These are phyloP conservation scores for Odontesthes bonariensis DNA, from an alignment of 2,113 vertebrate genomes.

Conservation along the genomic window DNA sequence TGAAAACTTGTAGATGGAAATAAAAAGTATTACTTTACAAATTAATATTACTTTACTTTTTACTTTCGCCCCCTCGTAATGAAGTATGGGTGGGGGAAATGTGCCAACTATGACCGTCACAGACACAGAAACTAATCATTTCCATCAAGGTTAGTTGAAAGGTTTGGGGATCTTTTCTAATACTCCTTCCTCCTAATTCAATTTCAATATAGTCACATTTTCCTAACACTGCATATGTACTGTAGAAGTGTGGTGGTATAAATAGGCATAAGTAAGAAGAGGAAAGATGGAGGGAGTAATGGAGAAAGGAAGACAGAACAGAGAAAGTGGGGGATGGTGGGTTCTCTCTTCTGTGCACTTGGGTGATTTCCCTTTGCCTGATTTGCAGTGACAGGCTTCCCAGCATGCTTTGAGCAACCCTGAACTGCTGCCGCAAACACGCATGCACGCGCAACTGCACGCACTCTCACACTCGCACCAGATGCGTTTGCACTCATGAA, in stretches of 20 bases:
- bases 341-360: conserved; percentile 80
- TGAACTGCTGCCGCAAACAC: conserved; percentile 81
- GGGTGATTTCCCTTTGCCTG: conserved; percentile 80
- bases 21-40: background rate
- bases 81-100: background rate
- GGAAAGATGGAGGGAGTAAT: conserved; percentile 71
- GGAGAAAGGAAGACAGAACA: conserved; percentile 74
- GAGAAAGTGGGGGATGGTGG: conserved; percentile 80
- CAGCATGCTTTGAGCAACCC: conserved; percentile 83
- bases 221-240: conserved; percentile 52
- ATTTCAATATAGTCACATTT: conserved; percentile 31
- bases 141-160: background rate
- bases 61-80: background rate
- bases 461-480: conserved; percentile 72
- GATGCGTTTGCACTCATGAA: conserved; percentile 79
- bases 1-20: background rate
- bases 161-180: background rate
- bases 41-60: background rate
- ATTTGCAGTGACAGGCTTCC: conserved; percentile 84
- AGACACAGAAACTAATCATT: background rate
- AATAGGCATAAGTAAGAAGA: conserved; percentile 63
- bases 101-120: conserved; percentile 14
- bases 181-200: conserved; percentile 6
- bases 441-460: conserved; percentile 65
- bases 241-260: conserved; percentile 52